These are phyloP conservation scores for Knipowitschia caucasica DNA, from an alignment of 2,797 vertebrate genomes.

Conservation along the genomic window DNA sequence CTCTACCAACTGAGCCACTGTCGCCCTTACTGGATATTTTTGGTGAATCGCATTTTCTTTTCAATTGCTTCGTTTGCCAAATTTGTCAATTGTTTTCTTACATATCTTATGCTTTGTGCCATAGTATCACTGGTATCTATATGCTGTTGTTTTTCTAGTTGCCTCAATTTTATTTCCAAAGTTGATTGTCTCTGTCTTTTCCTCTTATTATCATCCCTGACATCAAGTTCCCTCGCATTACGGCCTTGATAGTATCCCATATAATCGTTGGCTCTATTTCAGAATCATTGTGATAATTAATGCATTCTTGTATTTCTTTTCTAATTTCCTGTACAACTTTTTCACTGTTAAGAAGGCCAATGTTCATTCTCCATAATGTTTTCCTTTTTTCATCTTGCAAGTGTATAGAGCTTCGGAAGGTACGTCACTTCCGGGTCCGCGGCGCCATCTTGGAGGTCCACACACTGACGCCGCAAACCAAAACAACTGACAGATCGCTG, in stretches of 20 bases:
- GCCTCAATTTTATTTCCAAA: not conserved
- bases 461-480: too few relatives aligned
- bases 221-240: not conserved
- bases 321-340: not conserved
- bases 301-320: not conserved
- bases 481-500: too few relatives aligned
- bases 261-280: not conserved
- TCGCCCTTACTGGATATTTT: too few relatives aligned
- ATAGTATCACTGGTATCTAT: not conserved
- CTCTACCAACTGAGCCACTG: too few relatives aligned
- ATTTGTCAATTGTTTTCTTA: not conserved
- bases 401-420: too few relatives aligned
- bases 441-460: too few relatives aligned
- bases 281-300: not conserved
- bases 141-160: not conserved
- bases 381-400: not conserved
- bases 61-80: not conserved
- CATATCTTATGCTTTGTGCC: not conserved
- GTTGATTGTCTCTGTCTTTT: not conserved
- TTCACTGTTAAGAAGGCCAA: not conserved
- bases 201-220: not conserved
- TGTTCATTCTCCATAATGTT: constrained; percentile 2
- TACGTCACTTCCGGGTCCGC: too few relatives aligned
- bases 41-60: constrained; percentile 9
- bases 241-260: not conserved